Evolutionary conservation across 2,797 vertebrate species (phyloP), one percentile per base, ranked within the genome.

Genomic region (Artibeus jamaicensis): DNA sequence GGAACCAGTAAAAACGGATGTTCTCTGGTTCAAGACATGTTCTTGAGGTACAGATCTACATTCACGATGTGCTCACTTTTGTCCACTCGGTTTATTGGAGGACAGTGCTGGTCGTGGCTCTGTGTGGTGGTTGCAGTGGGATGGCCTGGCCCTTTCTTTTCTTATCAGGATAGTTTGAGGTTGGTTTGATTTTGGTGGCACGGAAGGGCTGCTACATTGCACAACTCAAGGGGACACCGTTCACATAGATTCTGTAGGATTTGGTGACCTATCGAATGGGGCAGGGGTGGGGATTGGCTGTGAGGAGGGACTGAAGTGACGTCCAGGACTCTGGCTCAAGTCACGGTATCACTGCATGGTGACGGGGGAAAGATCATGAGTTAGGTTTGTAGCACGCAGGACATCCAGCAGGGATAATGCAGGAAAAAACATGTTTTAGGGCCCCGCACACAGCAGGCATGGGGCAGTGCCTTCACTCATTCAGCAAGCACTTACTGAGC

Each of bases 291-390:
- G 34, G 18, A 46, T 9, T 46, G 39, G 16, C 11, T 18, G 1
- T 26, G 3, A 14, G 53, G 82, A 39, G 57, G 57, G 32, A 22
- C 65, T 57, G 15, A 29, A 9, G 29, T 32, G 74, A 68, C 5
- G 3, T 65, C 46, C 37, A 34, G 48, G 24, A 46, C 16, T 29
- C 48, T 74, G 48, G 46, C 55, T 53, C 26, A 6, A n/a, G 42
- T 48, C n/a, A 9, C 39, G 3, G 5, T 2, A 0, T 44, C 29
- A 10, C 59, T 18, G 6, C 2, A 0, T 37, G 19, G 48, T 1
- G 29, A 82, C 19, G 22, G 5, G 59, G 57, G 29, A 86, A 14
- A 68, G 81, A 7, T 15, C 29, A 4, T 0, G 0, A 73, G n/a
- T 29, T 34, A 24, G 39, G 24, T 48, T 55, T 59, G 86, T 7